These are phyloP conservation scores for Botia almorhae DNA, from an alignment of 2,797 vertebrate genomes.

Conservation along the genomic window DNA sequence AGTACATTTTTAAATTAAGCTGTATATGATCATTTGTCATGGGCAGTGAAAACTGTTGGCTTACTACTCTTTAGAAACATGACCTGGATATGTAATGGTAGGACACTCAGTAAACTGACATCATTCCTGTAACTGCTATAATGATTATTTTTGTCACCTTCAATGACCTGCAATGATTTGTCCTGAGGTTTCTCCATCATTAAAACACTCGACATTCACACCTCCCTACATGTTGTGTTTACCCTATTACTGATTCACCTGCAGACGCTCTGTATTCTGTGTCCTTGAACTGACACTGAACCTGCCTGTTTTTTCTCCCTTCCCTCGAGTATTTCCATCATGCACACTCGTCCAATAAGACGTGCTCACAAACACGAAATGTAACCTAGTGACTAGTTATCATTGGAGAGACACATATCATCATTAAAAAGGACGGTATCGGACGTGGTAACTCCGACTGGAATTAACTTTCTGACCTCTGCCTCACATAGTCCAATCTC, in stretches of 20 bases:
- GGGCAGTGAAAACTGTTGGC: too few relatives aligned
- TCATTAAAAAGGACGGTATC: background rate
- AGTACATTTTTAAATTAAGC: too few relatives aligned
- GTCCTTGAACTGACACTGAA: slow-evolving; percentile 35
- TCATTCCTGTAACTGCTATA: too few relatives aligned
- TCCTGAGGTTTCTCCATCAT: too few relatives aligned
- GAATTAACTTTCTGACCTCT: slow-evolving; percentile 41
- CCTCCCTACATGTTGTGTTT: background rate
- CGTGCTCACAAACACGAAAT: slow-evolving; percentile 17
- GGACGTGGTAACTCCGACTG: slow-evolving; percentile 21
- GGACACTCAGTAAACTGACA: too few relatives aligned
- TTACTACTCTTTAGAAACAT: too few relatives aligned
- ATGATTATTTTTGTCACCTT: background rate
- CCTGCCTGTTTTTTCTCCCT: slow-evolving; percentile 13
- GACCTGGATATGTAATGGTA: too few relatives aligned
- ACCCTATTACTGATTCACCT: background rate
- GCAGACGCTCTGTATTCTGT: slow-evolving; percentile 10
- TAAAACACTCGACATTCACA: background rate
- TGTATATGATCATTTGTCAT: too few relatives aligned
- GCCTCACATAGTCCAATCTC: slow-evolving; percentile 20
- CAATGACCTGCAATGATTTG: background rate
- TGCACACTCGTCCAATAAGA: slow-evolving; percentile 13
- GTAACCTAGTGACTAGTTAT: slow-evolving; percentile 12
- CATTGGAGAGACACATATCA: slow-evolving; percentile 16
- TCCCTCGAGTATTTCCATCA: slow-evolving; percentile 27